Base-by-base conservation (phyloP, 2,888 invertebrate genomes). In the Scaptomyza flava region DNA sequence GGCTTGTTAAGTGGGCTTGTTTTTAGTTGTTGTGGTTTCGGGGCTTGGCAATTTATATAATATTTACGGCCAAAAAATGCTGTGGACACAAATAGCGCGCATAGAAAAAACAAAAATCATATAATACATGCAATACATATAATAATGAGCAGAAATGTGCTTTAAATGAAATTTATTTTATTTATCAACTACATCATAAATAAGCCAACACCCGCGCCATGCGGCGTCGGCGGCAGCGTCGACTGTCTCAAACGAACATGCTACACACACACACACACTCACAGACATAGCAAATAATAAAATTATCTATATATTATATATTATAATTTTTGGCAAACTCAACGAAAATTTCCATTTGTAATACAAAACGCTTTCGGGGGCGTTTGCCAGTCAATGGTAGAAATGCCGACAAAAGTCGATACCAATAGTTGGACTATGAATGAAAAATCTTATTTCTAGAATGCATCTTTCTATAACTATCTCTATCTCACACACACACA, bases 81-180 rank as follows among this genome's bases (percentile, higher is more conserved):
- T 61, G 61, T 50, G 59, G 54, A 59, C 70, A 60, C 69, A 69
- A 72, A 70, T 63, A 66, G 76, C 68, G 63, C 61, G 62, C 74
- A 80, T 71, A 83, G 23, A 2, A 23, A 23, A 23, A 23, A 23
- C 0, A 77, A 83, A 69, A 7, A 8, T 14, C 2, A 38, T 14
- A n/a, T n/a, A 14, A 27, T 27, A 6, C 27, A 27, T 27, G 27
- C 27, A 27, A 27, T 27, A 6, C 27, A 27, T 38, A 38, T 38
- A 38, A 38, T 69, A 64, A 78, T 79, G 65, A 58, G 51, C 23
- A 53, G 62, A 50, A 68, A 77, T 81, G 71, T 62, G 64, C 71
- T 68, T 84, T 81, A 81, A 87, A 87, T 77, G 62, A 79, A 81
- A 88, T 82, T 86, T 86, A 88, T 83, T 86, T 83, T 77, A 88